Percentiles rank a stretch among this genome's conserved stretches.
Conservation (phyloP, 2,113 vertebrate genomes). For the Protomyctophum bolini region DNA sequence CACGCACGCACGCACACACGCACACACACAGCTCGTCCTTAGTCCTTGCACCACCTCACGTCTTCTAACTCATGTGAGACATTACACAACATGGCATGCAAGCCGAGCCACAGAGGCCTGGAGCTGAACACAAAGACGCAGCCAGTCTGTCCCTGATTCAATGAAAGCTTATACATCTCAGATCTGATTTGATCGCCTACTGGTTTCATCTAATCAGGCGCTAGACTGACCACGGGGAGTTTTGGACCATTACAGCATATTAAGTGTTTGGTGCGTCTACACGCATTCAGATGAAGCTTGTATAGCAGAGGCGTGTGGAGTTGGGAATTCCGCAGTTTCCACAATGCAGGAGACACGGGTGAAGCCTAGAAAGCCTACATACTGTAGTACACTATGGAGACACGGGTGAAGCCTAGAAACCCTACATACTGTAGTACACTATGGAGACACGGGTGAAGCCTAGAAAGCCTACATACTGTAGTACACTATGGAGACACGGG, state of each 20-base stretch:
- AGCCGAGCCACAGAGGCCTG: constrained; percentile 1
- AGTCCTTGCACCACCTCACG: background rate
- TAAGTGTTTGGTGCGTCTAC: constrained; percentile 11
- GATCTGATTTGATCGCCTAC: constrained; percentile 39
- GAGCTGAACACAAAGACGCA: background rate
- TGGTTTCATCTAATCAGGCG: constrained; percentile 32
- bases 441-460: no score
- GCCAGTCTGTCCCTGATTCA: constrained; percentile 12
- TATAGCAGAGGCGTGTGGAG: no score
- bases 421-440: no score
- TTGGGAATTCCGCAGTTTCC: no score
- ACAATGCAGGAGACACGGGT: no score
- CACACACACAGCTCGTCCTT: background rate
- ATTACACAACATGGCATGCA: constrained; percentile 34
- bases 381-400: no score
- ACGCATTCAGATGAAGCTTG: constrained; percentile 8
- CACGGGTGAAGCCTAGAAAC: no score
- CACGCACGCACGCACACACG: background rate
- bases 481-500: no score
- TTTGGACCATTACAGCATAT: constrained; percentile 28
- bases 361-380: no score
- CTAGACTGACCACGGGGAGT: constrained; percentile 7
- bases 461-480: no score
- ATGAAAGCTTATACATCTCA: constrained; percentile 11
- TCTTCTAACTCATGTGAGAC: background rate